These are phyloP conservation scores for Sander lucioperca DNA, from an alignment of 2,113 vertebrate species.

Conservation along the genomic window DNA sequence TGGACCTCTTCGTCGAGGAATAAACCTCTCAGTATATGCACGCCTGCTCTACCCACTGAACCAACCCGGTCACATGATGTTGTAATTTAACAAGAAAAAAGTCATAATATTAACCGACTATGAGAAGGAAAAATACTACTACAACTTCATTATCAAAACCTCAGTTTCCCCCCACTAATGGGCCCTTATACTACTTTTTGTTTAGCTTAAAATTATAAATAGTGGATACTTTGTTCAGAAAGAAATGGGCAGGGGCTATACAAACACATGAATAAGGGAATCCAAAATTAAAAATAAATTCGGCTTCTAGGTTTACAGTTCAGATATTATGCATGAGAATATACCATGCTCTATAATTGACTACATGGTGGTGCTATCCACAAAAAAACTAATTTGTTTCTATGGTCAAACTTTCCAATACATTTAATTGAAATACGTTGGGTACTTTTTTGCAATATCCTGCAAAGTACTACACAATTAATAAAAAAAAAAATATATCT, in stretches of 20 bases:
- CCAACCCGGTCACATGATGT: too few species aligned
- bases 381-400: background rate
- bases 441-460: background rate
- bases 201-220: too few species aligned
- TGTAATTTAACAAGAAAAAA: too few species aligned
- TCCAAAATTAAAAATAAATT: background rate
- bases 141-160: too few species aligned
- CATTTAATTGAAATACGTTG: background rate
- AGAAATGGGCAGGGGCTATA: background rate
- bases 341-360: background rate
- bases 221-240: background rate
- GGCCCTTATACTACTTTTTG: too few species aligned
- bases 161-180: too few species aligned
- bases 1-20: too few species aligned
- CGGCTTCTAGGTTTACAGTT: background rate
- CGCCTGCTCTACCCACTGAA: too few species aligned
- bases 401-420: background rate
- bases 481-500: background rate
- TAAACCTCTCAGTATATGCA: too few species aligned
- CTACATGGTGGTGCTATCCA: conserved; percentile 3
- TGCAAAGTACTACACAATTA: background rate
- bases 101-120: too few species aligned
- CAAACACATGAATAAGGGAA: background rate
- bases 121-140: too few species aligned
- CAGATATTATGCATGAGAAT: background rate